phyloP scores from a whole-genome alignment of 2,888 invertebrate species.

The Laspeyria flexula region DNA sequence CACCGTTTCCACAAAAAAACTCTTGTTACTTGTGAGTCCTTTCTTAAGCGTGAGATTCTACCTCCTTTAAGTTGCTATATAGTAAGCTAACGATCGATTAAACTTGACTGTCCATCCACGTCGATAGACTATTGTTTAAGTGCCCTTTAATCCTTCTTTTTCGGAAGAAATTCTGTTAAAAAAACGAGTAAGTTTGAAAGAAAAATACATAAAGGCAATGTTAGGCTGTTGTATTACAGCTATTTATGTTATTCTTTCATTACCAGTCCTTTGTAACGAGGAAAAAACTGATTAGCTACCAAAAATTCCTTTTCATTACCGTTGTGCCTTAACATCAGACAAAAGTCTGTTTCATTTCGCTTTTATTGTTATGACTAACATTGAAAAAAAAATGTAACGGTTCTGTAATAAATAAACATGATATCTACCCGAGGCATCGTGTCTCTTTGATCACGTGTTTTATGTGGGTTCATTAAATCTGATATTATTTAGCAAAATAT shows the following conservation, averaged over 20 bases:
- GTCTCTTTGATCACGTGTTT: constrained; percentile 24
- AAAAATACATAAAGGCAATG: background rate
- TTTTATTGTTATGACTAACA: constrained; percentile 24
- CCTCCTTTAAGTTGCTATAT: too few relatives aligned
- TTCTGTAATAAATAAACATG: constrained; percentile 23
- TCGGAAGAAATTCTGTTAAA: too few relatives aligned
- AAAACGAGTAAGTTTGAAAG: too few relatives aligned
- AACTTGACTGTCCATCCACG: too few relatives aligned
- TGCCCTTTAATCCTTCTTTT: too few relatives aligned
- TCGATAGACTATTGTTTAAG: too few relatives aligned
- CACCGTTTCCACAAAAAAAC: too few relatives aligned
- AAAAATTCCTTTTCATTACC: constrained; percentile 30
- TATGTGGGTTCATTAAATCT: too few relatives aligned
- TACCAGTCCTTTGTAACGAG: constrained; percentile 5
- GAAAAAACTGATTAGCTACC: constrained; percentile 24
- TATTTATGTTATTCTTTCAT: constrained; percentile 1
- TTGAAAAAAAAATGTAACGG: constrained; percentile 23
- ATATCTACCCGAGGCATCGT: constrained; percentile 20
- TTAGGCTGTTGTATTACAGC: background rate
- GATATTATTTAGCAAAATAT: too few relatives aligned
- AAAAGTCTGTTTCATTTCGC: constrained; percentile 28
- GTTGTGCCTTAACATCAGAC: constrained; percentile 15
- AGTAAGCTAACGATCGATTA: too few relatives aligned
- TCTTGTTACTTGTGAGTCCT: too few relatives aligned
- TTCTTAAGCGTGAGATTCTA: too few relatives aligned